Base-by-base conservation (phyloP, 2,888 invertebrate species). In the Dryococelus australis region DNA sequence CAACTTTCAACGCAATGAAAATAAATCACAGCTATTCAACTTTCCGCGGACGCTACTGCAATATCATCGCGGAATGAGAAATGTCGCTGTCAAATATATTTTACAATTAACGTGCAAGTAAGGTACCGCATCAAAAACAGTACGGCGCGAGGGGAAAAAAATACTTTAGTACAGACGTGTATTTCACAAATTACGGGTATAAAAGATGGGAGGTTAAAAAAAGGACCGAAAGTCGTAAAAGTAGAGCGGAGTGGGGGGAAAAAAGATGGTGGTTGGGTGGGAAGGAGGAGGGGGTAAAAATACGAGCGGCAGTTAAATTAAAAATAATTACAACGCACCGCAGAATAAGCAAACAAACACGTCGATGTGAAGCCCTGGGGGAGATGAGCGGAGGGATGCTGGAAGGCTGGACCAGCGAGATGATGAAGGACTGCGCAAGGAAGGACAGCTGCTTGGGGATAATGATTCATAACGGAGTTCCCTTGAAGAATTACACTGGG, bases 61-160 rank as follows among this genome's bases (percentile, higher is more conserved):
- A 1, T 20, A 65, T 24, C 1, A 1, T 65, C 24, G 65, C 20
- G n/a, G 65, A n/a, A 65, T n/a, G 24, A 65, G 65, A 65, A n/a
- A 65, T n/a, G 65, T 65, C 65, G 65, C n/a, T 20, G 65, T 65
- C 65, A n/a, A 65, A 65, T 65, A 65, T 65, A 65, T 65, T 65
- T 65, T n/a, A 65, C 24, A 65, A 65, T 65, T 65, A 65, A 65
- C 24, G 65, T n/a, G 65, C 65, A 65, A n/a, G 24, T 65, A n/a
- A 16, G n/a, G 65, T n/a, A 51, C 51, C 13, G 51, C 20, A n/a
- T 8, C 24, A 65, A 65, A 65, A 65, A 65, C 65, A 24, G 65
- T 20, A 9, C n/a, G 8, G n/a, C 8, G 65, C 10, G 24, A 65
- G 20, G 24, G 24, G 6, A 16, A 65, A 65, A 65, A 65, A 65